Evolutionary conservation across 53 echinoderm and acorn worm species (phyloP).

Genomic region (Holothuria scabra): DNA sequence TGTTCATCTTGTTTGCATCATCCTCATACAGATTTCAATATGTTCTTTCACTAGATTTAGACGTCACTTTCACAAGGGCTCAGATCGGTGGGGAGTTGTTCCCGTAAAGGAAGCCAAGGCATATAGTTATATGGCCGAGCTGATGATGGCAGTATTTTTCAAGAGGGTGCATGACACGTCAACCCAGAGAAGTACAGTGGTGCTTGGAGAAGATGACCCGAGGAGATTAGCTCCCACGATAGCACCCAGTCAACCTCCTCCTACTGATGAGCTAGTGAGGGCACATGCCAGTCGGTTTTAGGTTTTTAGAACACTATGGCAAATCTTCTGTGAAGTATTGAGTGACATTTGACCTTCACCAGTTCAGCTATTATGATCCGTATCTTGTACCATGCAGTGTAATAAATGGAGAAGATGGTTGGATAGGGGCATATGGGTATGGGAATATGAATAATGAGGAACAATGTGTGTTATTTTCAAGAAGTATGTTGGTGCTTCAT

Average conservation of each 20-base stretch:
- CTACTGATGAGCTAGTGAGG: constrained; percentile 29
- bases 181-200: constrained; percentile 10
- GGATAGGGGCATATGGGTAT: no score
- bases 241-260: constrained; percentile 26
- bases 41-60: neutral
- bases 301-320: no score
- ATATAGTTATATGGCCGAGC: constrained; percentile 28
- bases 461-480: no score
- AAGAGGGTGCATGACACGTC: constrained; percentile 12
- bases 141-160: constrained; percentile 8
- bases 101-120: constrained; percentile 51
- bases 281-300: constrained; percentile 4
- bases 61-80: constrained; percentile 35
- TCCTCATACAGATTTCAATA: no score
- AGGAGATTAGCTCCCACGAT: constrained; percentile 43
- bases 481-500: no score
- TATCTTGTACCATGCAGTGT: no score
- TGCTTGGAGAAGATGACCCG: constrained; percentile 50
- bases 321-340: no score
- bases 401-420: no score
- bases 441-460: no score
- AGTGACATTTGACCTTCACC: no score
- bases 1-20: no score
- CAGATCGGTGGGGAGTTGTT: constrained; percentile 12
- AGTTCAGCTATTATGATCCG: no score